Evolutionary conservation across 2,113 vertebrate species (phyloP), one percentile per base, ranked within the genome.

Genomic region (Alligator sinensis): DNA sequence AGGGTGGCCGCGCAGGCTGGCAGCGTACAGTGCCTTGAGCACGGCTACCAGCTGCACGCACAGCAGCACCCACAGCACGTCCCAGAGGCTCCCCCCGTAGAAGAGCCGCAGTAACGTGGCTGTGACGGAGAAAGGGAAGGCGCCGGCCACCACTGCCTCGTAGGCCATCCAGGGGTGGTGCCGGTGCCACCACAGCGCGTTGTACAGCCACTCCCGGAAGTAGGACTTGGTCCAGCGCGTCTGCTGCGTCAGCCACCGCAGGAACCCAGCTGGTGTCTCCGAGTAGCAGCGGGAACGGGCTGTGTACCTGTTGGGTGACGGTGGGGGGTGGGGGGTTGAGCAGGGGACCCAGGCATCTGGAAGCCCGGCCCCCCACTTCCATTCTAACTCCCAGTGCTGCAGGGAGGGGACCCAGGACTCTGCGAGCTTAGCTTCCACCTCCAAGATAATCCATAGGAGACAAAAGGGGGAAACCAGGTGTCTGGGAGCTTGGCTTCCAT

Each of bases 121-220:
- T 0, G 99, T 99, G 95, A 99, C 98, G 96, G 99, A 99, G 97
- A 99, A 99, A 4, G 99, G 99, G 95, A 99, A 99, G 97, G 99
- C 99, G 47, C 99, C 99, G 0, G 99, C 99, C 93, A 99, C 99
- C 97, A 99, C 99, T 0, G 99, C 99, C 96, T 99, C 99, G 0
- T 99, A 99, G 95, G 99, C 99, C 99, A 99, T 99, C 99, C 99
- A 99, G 66, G 99, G 99, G 97, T 99, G 99, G 86, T 99, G 99
- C 98, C 99, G 99, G 97, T 99, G 99, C 98, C 99, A 99, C 99
- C 99, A 99, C 74, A 99, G 98, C 1, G 99, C 99, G 0, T 99
- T 99, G 97, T 99, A 99, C 95, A 99, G 99, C 99, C 99, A 99
- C 97, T 99, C 99, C 0, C 99, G 98, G 96, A 99, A 99, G 97